Percentiles rank a stretch among this genome's conserved stretches.
phyloP scores from a whole-genome alignment of 2,888 invertebrate species.

The Sialis lutaria region DNA sequence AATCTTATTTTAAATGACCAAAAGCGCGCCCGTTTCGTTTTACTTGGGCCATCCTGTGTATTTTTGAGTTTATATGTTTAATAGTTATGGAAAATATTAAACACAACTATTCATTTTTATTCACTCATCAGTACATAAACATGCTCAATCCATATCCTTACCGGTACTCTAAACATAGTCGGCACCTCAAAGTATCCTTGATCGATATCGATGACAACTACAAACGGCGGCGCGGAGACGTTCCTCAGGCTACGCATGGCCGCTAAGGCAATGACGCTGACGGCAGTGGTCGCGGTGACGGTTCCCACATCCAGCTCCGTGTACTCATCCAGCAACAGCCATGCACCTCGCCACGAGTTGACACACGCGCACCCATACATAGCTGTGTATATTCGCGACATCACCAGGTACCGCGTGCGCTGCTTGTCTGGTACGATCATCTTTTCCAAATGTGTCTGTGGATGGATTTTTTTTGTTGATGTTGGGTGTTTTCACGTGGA shows the following conservation, averaged over 20 bases:
- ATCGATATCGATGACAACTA: slow-evolving; percentile 54
- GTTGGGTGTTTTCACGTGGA: too few species aligned
- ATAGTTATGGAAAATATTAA: too few species aligned
- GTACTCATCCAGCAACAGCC: slow-evolving; percentile 57
- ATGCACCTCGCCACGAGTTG: slow-evolving; percentile 76
- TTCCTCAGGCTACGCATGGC: slow-evolving; percentile 57
- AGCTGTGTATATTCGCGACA: slow-evolving; percentile 57
- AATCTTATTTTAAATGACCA: too few species aligned
- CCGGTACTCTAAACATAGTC: slow-evolving; percentile 68
- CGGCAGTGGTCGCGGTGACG: slow-evolving; percentile 42
- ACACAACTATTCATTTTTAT: too few species aligned
- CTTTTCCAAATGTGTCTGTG: slow-evolving; percentile 41
- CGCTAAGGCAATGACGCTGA: slow-evolving; percentile 49
- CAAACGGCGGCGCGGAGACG: slow-evolving; percentile 67
- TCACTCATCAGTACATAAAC: neutral
- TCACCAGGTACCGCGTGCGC: slow-evolving; percentile 46
- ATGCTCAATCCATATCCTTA: slow-evolving; percentile 29
- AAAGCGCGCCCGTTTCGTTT: too few species aligned
- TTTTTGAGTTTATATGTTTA: too few species aligned
- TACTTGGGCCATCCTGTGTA: too few species aligned
- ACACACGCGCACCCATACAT: slow-evolving; percentile 66
- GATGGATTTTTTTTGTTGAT: neutral
- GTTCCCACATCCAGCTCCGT: slow-evolving; percentile 36
- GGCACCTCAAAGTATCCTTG: slow-evolving; percentile 69
- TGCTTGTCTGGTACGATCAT: slow-evolving; percentile 49